A percentile compares a stretch with the other conserved stretches of the same genome.
Evolutionary conservation across 2,888 invertebrate genomes (phyloP).

Genomic region (Scotopteryx bipunctaria): DNA sequence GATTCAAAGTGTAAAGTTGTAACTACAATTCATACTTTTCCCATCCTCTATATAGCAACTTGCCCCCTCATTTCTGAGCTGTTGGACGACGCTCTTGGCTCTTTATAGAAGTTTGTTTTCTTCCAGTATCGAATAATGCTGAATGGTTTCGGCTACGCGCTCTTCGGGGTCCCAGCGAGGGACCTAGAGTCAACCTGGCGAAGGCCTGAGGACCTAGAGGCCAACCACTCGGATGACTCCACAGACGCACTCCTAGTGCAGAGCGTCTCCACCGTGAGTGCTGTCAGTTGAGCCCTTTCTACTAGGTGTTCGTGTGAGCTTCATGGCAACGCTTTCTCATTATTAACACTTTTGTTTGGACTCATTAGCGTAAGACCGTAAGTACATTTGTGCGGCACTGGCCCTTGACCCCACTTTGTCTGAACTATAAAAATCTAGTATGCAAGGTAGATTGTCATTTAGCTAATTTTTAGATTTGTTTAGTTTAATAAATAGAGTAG

Average conservation of each 20-base stretch:
- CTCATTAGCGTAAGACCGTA: slow-evolving; percentile 9
- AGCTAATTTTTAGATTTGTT: too few species aligned
- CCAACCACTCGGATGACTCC: slow-evolving; percentile 72
- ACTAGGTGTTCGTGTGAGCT: slow-evolving; percentile 49
- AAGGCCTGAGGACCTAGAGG: slow-evolving; percentile 82
- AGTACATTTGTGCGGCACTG: background rate
- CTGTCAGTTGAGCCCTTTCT: slow-evolving; percentile 73
- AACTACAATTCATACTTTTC: too few species aligned
- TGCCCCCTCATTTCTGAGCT: too few species aligned
- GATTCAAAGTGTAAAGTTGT: too few species aligned
- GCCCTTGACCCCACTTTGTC: background rate
- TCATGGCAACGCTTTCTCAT: slow-evolving; percentile 28
- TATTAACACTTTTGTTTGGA: slow-evolving; percentile 27
- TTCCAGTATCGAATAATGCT: slow-evolving; percentile 92
- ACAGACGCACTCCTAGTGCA: slow-evolving; percentile 83
- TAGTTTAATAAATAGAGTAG: too few species aligned
- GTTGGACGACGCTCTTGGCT: too few species aligned
- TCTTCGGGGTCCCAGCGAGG: slow-evolving; percentile 89
- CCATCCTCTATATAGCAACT: too few species aligned
- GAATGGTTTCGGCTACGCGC: slow-evolving; percentile 91
- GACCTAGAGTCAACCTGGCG: slow-evolving; percentile 89
- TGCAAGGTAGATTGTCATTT: too few species aligned
- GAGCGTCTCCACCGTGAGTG: slow-evolving; percentile 84
- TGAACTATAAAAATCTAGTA: too few species aligned
- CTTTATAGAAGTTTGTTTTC: background rate